Evolutionary conservation across 2,797 vertebrate species (phyloP).

Genomic region (Sebastes hubbsi): DNA sequence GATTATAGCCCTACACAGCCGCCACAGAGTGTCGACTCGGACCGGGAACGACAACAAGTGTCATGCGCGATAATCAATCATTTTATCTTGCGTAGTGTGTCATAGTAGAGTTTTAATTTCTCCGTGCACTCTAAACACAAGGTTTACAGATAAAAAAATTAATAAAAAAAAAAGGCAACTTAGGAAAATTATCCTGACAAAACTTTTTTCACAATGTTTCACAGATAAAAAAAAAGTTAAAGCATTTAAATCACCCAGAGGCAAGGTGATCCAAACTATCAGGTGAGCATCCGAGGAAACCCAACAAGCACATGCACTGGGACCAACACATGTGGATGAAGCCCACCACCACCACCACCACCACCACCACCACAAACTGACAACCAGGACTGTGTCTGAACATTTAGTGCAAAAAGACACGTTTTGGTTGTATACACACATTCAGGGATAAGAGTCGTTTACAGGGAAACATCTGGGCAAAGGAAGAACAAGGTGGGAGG

Average conservation of each 20-base stretch:
- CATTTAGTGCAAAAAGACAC: not conserved
- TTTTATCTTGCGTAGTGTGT: accelerated
- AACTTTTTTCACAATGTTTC: no score
- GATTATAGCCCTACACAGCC: no score
- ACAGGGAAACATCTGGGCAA: constrained; percentile 40
- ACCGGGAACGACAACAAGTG: no score
- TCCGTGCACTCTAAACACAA: no score
- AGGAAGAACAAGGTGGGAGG: constrained; percentile 5
- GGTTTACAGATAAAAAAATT: no score
- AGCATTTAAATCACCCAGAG: not conserved
- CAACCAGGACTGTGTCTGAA: not conserved
- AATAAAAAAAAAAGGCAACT: no score
- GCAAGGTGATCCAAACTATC: not conserved
- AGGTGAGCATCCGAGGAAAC: not conserved
- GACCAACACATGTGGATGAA: not conserved
- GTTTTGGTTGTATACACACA: constrained; percentile 29
- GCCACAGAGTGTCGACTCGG: accelerated
- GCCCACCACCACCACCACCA: not conserved
- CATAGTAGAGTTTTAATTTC: not conserved
- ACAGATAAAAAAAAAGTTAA: no score
- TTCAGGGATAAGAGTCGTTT: constrained; percentile 18
- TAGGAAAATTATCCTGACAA: no score
- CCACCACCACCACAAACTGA: not conserved
- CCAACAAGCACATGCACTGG: not conserved
- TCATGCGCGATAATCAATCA: no score